Base-by-base conservation (phyloP, 2,888 invertebrate genomes). In the Anaspis maculata region DNA sequence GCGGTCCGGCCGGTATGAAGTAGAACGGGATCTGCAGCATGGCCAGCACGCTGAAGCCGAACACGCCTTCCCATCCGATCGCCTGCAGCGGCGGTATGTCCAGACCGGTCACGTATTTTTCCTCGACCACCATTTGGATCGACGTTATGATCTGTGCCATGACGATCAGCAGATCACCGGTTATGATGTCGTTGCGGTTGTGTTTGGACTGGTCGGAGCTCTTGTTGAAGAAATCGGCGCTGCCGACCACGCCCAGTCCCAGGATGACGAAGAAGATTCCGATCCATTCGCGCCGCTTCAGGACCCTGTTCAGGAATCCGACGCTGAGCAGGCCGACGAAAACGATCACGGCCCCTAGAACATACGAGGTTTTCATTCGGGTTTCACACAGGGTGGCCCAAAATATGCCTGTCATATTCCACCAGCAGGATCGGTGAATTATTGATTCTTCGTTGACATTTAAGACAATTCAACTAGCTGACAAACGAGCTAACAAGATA, bases 91-190 rank as follows among this genome's bases (percentile, higher is more conserved):
- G 79, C 0, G 90, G 87, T 27, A 95, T 87, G 64, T 91, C 87
- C 49, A 82, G 72, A 29, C 84, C 80, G 37, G 78, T 70, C 0
- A 96, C 78, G 62, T 80, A 89, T 66, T 89, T 90, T 62, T 97
- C 95, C 64, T 97, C 96, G 42, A 88, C 81, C 0, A 96, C 91
- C 84, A 95, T 91, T 68, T 95, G 94, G 34, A 81, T 74, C 0
- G 92, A 84, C 11, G 83, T 82, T 45, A 96, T 77, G 27, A 96
- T 77, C 58, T 83, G 83, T 0, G 84, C 83, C 29, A 77, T 68
- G 28, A 86, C 71, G 46, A 86, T 81, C 16, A 86, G 69, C 41
- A 84, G 60, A 61, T 86, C 83, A 0, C 86, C 90, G 3, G 89
- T 85, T 48, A 94, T 79, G 28, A 91, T 73, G 30, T 79, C 80